These are phyloP conservation scores for Mamestra brassicae DNA, from an alignment of 2,888 invertebrate species.

Conservation along the genomic window DNA sequence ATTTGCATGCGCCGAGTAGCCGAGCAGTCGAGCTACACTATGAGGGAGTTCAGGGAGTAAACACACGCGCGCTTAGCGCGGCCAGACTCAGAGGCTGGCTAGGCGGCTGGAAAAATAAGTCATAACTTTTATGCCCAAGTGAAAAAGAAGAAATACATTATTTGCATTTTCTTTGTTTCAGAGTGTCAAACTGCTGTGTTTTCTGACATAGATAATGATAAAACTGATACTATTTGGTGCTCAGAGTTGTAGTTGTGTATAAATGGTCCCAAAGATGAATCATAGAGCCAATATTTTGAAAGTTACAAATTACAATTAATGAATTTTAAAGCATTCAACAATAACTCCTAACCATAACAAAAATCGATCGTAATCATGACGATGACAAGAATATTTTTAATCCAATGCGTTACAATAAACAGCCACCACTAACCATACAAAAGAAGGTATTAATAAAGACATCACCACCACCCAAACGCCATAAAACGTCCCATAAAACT, in stretches of 20 bases:
- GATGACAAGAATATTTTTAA: not conserved
- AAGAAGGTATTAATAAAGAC: constrained; percentile 27
- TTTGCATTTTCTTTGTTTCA: not conserved
- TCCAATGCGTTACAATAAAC: no score
- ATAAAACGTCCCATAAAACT: constrained; percentile 27
- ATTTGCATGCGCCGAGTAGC: constrained; percentile 60
- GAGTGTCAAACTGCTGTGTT: no score
- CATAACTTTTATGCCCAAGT: not conserved
- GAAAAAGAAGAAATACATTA: not conserved
- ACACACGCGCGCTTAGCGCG: constrained; percentile 15
- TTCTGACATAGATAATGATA: no score
- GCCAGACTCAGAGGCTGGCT: not conserved
- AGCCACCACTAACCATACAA: not conserved
- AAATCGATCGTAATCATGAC: no score
- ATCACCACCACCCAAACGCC: constrained; percentile 4
- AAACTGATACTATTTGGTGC: no score
- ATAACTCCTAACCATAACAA: not conserved
- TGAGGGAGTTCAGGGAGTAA: constrained; percentile 27
- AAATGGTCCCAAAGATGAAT: not conserved
- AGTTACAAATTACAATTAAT: no score
- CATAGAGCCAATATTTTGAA: not conserved
- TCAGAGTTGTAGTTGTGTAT: no score
- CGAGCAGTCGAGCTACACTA: not conserved
- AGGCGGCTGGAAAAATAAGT: not conserved
- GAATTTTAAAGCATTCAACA: not conserved